Evolutionary conservation across 2,888 invertebrate genomes (phyloP).

Genomic region (Lymantria monacha): DNA sequence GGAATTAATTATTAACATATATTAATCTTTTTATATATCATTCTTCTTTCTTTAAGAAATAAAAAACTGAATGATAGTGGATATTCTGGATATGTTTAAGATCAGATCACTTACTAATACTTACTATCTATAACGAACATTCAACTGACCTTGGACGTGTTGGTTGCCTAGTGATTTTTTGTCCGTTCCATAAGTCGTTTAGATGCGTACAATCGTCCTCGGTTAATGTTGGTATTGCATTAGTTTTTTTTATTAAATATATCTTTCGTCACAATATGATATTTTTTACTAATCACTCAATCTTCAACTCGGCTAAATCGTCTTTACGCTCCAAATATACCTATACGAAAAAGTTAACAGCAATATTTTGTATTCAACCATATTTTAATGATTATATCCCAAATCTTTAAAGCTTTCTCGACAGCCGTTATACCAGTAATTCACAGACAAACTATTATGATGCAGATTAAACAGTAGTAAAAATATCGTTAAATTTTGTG

Average conservation of each 20-base stretch:
- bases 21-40: too few relatives aligned
- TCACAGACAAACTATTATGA: conserved; percentile 58
- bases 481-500: conserved; percentile 70
- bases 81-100: too few relatives aligned
- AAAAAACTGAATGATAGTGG: too few relatives aligned
- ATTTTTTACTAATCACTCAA: too few relatives aligned
- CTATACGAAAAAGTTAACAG: not conserved
- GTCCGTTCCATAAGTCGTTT: conserved; percentile 25
- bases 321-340: too few relatives aligned
- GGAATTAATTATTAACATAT: too few relatives aligned
- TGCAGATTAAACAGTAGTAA: conserved; percentile 78
- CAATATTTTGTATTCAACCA: conserved; percentile 25
- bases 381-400: conserved; percentile 22
- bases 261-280: too few relatives aligned
- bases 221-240: conserved; percentile 13
- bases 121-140: conserved; percentile 3
- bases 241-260: not conserved
- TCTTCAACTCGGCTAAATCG: too few relatives aligned
- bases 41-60: too few relatives aligned
- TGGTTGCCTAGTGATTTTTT: conserved; percentile 26
- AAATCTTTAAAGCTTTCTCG: conserved; percentile 30
- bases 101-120: too few relatives aligned
- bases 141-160: conserved; percentile 23
- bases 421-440: conserved; percentile 50
- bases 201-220: conserved; percentile 6